These are phyloP conservation scores for Toxotes chatareus DNA, from an alignment of 2,113 vertebrate genomes.

Conservation along the genomic window DNA sequence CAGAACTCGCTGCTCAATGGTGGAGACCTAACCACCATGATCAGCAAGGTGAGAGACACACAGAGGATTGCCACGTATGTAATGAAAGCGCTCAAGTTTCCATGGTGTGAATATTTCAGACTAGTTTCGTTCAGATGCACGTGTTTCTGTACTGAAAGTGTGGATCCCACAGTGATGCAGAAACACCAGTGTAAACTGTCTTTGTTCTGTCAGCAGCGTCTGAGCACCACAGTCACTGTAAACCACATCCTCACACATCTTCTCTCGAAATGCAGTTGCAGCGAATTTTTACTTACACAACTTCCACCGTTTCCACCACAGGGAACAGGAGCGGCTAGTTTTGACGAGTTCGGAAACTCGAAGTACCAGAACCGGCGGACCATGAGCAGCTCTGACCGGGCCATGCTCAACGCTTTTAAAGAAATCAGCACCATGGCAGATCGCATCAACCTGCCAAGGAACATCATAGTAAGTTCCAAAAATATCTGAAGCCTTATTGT, in stretches of 20 bases:
- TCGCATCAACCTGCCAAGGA: conserved; percentile 98
- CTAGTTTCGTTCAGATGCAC: no score
- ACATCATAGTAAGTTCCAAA: conserved; percentile 91
- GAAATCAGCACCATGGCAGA: conserved; percentile 99
- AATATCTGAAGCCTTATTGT: background rate
- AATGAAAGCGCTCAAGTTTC: background rate
- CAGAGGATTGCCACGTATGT: background rate
- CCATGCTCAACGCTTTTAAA: conserved; percentile 99
- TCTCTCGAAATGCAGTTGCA: background rate
- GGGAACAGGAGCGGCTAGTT: conserved; percentile 98
- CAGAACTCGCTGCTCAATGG: conserved; percentile 97
- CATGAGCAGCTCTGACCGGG: conserved; percentile 98
- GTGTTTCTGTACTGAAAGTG: background rate
- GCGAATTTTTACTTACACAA: background rate
- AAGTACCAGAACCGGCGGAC: conserved; percentile 99
- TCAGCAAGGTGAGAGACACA: conserved; percentile 86
- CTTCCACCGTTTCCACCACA: conserved; percentile 60
- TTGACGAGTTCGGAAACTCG: conserved; percentile 98
- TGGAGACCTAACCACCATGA: conserved; percentile 97
- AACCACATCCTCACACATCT: background rate
- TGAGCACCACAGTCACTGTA: background rate
- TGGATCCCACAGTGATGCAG: background rate
- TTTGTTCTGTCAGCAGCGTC: background rate
- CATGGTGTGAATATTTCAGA: no score
- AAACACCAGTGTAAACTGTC: background rate